phyloP scores from a whole-genome alignment of 1,140 invertebrate species.

The Drosophila kurseongensis region DNA sequence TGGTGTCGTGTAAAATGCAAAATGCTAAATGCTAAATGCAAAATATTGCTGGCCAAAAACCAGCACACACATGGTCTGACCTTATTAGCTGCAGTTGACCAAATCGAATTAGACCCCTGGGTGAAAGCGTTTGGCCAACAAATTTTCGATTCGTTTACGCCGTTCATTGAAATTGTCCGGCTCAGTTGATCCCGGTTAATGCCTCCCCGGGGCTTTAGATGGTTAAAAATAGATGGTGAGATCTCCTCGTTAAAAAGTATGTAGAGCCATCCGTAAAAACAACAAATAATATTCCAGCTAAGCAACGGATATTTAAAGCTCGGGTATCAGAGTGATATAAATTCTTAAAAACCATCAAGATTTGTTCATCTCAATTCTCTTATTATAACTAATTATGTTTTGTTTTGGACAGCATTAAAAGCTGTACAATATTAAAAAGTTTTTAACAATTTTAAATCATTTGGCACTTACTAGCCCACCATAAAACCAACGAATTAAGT shows the following conservation, averaged over 20 bases:
- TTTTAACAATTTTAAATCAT: neutral
- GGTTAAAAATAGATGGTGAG: neutral
- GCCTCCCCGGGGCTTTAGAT: conserved; percentile 6
- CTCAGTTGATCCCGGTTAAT: conserved; percentile 56
- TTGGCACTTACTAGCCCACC: neutral
- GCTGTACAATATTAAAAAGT: too few relatives aligned
- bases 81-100: conserved; percentile 66
- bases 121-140: conserved; percentile 59
- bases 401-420: too few relatives aligned
- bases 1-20: conserved; percentile 56
- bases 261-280: neutral
- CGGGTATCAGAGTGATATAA: too few relatives aligned
- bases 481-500: too few relatives aligned
- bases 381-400: too few relatives aligned
- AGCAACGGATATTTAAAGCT: too few relatives aligned
- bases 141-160: conserved; percentile 68
- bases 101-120: conserved; percentile 77
- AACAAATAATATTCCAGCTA: too few relatives aligned
- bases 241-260: neutral
- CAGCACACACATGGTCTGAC: conserved; percentile 25
- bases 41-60: conserved; percentile 36
- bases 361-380: too few relatives aligned
- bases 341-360: too few relatives aligned
- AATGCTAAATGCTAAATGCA: too few relatives aligned
- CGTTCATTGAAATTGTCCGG: conserved; percentile 34